Conservation (phyloP, 2,113 vertebrate species). For the Rhinolophus sinicus region DNA sequence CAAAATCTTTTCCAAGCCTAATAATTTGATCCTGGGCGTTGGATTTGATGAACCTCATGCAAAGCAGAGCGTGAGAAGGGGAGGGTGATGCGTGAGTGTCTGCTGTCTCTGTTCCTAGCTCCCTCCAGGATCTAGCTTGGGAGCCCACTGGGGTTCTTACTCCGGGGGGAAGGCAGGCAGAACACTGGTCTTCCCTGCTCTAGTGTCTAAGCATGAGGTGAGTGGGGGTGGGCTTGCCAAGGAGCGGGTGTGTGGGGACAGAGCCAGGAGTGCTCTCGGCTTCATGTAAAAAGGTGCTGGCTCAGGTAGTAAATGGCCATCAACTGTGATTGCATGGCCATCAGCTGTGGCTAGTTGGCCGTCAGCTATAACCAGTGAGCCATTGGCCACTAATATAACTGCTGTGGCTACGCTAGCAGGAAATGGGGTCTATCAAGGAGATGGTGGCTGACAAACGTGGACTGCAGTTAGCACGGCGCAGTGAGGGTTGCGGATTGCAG, state of each 20-base stretch:
- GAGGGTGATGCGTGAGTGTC: neutral
- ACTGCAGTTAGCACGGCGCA: too few relatives aligned
- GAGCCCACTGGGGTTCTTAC: neutral
- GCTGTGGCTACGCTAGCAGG: too few relatives aligned
- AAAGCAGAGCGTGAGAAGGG: neutral
- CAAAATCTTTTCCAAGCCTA: neutral
- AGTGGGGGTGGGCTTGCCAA: neutral
- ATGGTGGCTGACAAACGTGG: too few relatives aligned
- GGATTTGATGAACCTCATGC: neutral
- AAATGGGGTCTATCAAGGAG: too few relatives aligned
- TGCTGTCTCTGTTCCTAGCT: accelerated
- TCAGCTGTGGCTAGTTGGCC: too few relatives aligned
- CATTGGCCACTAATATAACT: too few relatives aligned
- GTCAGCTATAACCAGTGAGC: too few relatives aligned
- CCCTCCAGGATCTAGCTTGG: neutral
- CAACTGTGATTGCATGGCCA: too few relatives aligned
- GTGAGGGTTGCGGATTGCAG: too few relatives aligned
- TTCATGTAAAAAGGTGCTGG: too few relatives aligned
- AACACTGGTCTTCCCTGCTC: neutral
- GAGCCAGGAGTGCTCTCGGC: too few relatives aligned
- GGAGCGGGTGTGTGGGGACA: neutral
- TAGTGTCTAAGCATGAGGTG: neutral
- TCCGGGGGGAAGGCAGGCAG: neutral
- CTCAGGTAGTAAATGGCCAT: too few relatives aligned
- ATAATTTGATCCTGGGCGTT: neutral